phyloP scores from a whole-genome alignment of 2,888 invertebrate genomes.

The Arge pagana region DNA sequence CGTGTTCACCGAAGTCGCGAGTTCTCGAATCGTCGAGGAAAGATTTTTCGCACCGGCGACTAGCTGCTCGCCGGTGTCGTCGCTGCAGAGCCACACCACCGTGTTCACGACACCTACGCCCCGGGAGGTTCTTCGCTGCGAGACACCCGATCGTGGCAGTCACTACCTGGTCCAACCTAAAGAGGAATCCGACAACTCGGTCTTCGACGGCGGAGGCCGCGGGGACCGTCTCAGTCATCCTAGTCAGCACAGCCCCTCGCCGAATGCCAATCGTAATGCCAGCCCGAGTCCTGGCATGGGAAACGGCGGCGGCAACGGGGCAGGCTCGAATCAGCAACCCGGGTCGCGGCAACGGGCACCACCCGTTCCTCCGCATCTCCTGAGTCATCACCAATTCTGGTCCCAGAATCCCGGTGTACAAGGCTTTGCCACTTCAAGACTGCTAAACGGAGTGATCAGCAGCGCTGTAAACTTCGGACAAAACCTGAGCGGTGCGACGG shows the following conservation, averaged over 20 bases:
- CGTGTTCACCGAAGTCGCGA: conserved; percentile 66
- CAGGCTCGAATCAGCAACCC: conserved; percentile 26
- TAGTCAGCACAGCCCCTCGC: conserved; percentile 49
- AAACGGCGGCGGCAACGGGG: conserved; percentile 19
- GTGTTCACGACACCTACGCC: conserved; percentile 52
- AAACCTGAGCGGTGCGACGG: conserved; percentile 39
- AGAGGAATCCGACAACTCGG: conserved; percentile 62
- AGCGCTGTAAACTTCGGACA: conserved; percentile 52
- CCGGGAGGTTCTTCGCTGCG: conserved; percentile 38
- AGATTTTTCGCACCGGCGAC: conserved; percentile 50
- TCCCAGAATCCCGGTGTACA: conserved; percentile 52
- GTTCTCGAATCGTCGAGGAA: conserved; percentile 48
- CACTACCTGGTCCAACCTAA: conserved; percentile 48
- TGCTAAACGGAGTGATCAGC: conserved; percentile 54
- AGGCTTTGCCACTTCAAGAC: conserved; percentile 53
- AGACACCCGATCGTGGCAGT: conserved; percentile 13
- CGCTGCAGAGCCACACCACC: conserved; percentile 58
- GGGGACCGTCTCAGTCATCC: conserved; percentile 33
- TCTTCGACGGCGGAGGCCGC: conserved; percentile 62
- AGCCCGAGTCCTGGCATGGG: conserved; percentile 47
- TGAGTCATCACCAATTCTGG: conserved; percentile 60
- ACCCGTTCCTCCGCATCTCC: conserved; percentile 61
- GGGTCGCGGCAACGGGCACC: conserved; percentile 54
- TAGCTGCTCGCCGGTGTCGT: conserved; percentile 61
- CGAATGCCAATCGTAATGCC: conserved; percentile 49